These are phyloP conservation scores for Sesia apiformis DNA, from an alignment of 2,888 invertebrate genomes.

Conservation along the genomic window DNA sequence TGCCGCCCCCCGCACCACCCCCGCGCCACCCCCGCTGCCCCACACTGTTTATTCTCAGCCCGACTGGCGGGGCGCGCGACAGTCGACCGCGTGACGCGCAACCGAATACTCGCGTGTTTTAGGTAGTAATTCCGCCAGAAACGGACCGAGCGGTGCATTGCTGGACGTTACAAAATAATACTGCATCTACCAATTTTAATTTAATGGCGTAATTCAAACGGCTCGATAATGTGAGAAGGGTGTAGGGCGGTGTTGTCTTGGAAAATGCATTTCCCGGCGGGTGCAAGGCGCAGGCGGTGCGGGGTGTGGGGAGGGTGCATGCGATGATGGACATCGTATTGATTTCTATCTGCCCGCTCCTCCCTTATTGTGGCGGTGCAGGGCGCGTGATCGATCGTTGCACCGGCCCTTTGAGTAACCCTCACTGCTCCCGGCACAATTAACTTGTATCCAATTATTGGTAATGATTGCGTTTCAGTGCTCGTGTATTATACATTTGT, in stretches of 20 bases:
- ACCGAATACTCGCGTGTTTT: slow-evolving; percentile 53
- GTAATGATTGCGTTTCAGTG: slow-evolving; percentile 17
- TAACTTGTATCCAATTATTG: slow-evolving; percentile 35
- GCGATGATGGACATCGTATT: slow-evolving; percentile 76
- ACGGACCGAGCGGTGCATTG: slow-evolving; percentile 63
- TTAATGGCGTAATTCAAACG: too few relatives aligned
- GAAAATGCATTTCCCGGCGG: slow-evolving; percentile 66
- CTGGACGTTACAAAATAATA: slow-evolving; percentile 48
- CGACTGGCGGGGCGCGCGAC: slow-evolving; percentile 59
- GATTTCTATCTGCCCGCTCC: slow-evolving; percentile 75
- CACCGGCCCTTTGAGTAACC: slow-evolving; percentile 32
- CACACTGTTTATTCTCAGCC: slow-evolving; percentile 66
- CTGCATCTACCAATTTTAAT: background rate
- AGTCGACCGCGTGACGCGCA: slow-evolving; percentile 70
- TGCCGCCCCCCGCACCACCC: slow-evolving; percentile 44
- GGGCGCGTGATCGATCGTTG: slow-evolving; percentile 30
- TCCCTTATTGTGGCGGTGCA: slow-evolving; percentile 69
- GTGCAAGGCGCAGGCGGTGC: slow-evolving; percentile 65
- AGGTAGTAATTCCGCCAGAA: slow-evolving; percentile 35
- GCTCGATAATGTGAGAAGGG: slow-evolving; percentile 29
- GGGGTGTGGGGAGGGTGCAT: slow-evolving; percentile 78
- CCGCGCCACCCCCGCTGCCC: slow-evolving; percentile 27
- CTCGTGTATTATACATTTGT: slow-evolving; percentile 18
- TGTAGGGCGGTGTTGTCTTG: slow-evolving; percentile 40
- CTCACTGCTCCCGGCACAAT: slow-evolving; percentile 44